These are phyloP conservation scores for Rynchops niger DNA, from an alignment of 2,113 vertebrate species.

Conservation along the genomic window DNA sequence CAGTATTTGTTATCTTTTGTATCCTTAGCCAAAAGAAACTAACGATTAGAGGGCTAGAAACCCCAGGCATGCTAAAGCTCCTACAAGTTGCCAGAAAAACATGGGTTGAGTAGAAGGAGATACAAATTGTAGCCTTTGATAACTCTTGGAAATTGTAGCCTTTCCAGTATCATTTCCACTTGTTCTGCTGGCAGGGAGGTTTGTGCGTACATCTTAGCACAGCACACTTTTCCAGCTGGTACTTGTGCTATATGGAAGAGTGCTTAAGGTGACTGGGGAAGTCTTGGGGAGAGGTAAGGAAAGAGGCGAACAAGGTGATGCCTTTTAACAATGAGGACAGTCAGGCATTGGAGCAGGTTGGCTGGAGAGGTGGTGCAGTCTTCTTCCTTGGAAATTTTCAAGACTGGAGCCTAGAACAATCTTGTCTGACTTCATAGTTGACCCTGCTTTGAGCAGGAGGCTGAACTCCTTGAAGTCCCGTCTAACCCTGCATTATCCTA, in stretches of 20 bases:
- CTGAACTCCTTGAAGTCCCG: neutral
- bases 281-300: neutral
- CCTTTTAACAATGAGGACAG: neutral
- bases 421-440: neutral
- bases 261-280: neutral
- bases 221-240: neutral
- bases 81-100: neutral
- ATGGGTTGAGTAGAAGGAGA: neutral
- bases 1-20: neutral
- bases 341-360: neutral
- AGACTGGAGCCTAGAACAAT: neutral
- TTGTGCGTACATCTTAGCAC: neutral
- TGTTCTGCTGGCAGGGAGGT: neutral
- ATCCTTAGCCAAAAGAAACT: neutral
- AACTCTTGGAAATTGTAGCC: neutral
- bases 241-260: neutral
- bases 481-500: neutral
- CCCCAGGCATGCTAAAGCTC: neutral
- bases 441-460: neutral
- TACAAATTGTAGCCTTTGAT: neutral
- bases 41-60: neutral
- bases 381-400: neutral
- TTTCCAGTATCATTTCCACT: neutral
- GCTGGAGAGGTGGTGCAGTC: neutral
- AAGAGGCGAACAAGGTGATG: neutral